phyloP scores from a whole-genome alignment of 2,113 vertebrate genomes.

The Gopherus flavomarginatus region DNA sequence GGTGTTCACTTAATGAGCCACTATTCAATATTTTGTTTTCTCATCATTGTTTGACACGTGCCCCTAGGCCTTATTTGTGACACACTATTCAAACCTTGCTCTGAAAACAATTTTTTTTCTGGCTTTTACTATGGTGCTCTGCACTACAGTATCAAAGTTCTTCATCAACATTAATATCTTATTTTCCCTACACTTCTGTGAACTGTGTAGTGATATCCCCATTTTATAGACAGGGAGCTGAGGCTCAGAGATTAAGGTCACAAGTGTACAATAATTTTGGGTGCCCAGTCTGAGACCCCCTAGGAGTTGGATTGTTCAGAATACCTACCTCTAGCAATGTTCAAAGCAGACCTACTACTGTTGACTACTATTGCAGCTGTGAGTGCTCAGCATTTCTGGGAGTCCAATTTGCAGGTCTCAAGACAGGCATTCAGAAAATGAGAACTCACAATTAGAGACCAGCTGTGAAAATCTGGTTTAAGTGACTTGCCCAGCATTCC shows the following conservation, averaged over 20 bases:
- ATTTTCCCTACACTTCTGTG: background rate
- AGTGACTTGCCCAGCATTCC: background rate
- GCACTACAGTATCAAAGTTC: background rate
- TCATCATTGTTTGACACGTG: background rate
- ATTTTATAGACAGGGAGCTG: background rate
- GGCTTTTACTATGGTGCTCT: background rate
- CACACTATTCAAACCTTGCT: too few species aligned
- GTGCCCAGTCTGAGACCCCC: background rate
- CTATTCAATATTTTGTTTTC: background rate
- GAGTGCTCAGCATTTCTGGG: background rate
- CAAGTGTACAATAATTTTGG: background rate
- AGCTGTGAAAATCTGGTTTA: background rate
- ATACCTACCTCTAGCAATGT: background rate
- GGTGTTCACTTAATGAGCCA: background rate
- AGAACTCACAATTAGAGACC: background rate
- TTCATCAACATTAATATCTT: background rate
- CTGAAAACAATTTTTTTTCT: background rate
- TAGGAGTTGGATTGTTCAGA: background rate
- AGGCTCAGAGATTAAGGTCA: background rate
- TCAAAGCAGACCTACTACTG: background rate
- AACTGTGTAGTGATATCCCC: background rate
- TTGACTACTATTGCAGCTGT: background rate
- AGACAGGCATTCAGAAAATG: background rate
- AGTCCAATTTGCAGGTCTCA: accelerated
- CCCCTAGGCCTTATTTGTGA: too few species aligned